Percentiles rank a stretch among this genome's conserved stretches.
Evolutionary conservation across 2,888 invertebrate genomes (phyloP).

Genomic region (Hemicrepidius hirtus): DNA sequence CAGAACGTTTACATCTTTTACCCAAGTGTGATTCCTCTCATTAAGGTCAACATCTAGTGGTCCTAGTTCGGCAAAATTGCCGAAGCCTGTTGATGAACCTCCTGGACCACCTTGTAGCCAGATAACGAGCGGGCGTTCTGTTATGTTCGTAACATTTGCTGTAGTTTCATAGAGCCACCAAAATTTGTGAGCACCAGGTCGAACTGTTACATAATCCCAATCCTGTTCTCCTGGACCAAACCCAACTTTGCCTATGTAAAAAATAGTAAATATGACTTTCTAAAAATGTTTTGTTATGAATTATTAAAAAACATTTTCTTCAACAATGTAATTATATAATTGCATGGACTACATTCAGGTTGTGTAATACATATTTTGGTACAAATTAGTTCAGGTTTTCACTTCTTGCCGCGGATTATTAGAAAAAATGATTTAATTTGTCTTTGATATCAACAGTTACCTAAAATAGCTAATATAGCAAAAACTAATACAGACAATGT

Average conservation of each 20-base stretch:
- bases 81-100: conserved; percentile 74
- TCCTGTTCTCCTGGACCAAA: conserved; percentile 81
- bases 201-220: conserved; percentile 84
- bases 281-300: no score
- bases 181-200: conserved; percentile 87
- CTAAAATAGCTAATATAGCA: no score
- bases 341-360: no score
- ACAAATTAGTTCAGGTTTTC: no score
- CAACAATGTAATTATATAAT: no score
- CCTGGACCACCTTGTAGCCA: conserved; percentile 95
- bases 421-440: no score
- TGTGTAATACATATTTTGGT: no score
- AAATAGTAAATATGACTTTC: neutral
- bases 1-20: conserved; percentile 85
- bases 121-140: conserved; percentile 84
- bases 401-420: no score
- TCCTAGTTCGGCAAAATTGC: conserved; percentile 89
- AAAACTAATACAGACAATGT: no score
- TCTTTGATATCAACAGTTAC: no score
- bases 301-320: no score
- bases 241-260: conserved; percentile 58
- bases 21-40: conserved; percentile 86
- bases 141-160: conserved; percentile 73
- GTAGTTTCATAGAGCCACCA: conserved; percentile 90
- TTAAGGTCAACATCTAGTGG: conserved; percentile 81